Base-by-base conservation (phyloP, 2,888 invertebrate species). In the Drosophila emarginata region DNA sequence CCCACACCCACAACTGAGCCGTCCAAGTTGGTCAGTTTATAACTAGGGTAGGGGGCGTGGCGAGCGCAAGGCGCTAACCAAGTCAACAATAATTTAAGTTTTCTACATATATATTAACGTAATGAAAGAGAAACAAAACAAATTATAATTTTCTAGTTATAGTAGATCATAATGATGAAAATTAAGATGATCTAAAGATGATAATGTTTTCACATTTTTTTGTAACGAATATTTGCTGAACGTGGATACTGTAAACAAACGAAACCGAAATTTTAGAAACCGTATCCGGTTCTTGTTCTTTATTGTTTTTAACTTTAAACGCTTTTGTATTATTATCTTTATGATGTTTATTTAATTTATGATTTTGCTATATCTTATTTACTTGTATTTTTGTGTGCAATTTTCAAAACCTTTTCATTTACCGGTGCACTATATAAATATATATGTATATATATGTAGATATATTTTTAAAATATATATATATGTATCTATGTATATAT, bases 21-120 rank as follows among this genome's bases (percentile, higher is more conserved):
- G 60, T 94, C 95, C 26, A 96, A 96, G 91, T 94, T 97, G 89
- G 96, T 97, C 92, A 96, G 96, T 89, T 96, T 97, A 94, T 96
- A 96, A 95, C 91, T 88, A 84, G 87, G 72, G 87, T 89, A 90
- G 87, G 73, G 64, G 64, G 67, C 67, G 75, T 73, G 81, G 75
- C 67, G 40, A 54, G 63, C 59, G 59, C 45, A 45, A 18, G 45
- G 61, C 59, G 61, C 60, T 45, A 59, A 64, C 72, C 78, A 69
- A 87, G 80, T 86, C 80, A 88, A 77, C 67, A 74, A 61, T 87
- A 85, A 68, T 77, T 73, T 79, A 72, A 83, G 75, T 77, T 80
- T 77, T 73, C 59, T 64, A 70, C 57, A 52, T 62, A 68, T 64
- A 64, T 51, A 60, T 76, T 23, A 18, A 70, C 56, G 64, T 73